phyloP scores from a whole-genome alignment of 2,888 invertebrate species.

The Thera obeliscata region DNA sequence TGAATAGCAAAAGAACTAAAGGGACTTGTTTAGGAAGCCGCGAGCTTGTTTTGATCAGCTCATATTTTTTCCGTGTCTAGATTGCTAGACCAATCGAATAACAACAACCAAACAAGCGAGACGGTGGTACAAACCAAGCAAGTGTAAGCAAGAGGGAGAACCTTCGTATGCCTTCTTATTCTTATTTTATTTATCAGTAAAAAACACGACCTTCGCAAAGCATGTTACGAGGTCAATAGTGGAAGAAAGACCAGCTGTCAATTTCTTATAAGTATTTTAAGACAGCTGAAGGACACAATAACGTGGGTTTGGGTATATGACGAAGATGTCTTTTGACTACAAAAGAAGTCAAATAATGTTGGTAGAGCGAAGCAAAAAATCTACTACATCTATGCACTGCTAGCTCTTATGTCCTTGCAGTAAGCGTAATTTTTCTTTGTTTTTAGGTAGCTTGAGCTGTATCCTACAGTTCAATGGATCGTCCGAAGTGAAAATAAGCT shows the following conservation, averaged over 20 bases:
- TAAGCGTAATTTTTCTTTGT: too few relatives aligned
- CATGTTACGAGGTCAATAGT: background rate
- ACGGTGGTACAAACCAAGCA: background rate
- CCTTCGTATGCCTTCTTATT: background rate
- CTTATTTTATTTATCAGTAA: background rate
- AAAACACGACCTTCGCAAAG: slow-evolving; percentile 1
- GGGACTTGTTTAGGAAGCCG: background rate
- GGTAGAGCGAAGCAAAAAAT: too few relatives aligned
- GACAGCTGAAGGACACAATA: background rate
- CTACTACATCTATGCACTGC: too few relatives aligned
- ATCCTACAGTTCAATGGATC: background rate
- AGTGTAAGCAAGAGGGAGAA: background rate
- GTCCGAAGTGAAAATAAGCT: background rate
- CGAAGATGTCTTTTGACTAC: background rate
- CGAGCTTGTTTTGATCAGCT: background rate
- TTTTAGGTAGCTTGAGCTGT: too few relatives aligned
- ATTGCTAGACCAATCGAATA: background rate
- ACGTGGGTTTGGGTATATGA: background rate
- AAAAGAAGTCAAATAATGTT: background rate
- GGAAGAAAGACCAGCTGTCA: background rate
- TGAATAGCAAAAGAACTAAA: too few relatives aligned
- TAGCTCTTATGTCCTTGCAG: too few relatives aligned
- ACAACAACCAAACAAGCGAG: background rate
- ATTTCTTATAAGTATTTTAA: background rate
- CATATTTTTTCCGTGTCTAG: background rate